Percentiles rank a stretch among this genome's conserved stretches.
phyloP scores from a whole-genome alignment of 2,888 invertebrate species.

The Baccha elongata region DNA sequence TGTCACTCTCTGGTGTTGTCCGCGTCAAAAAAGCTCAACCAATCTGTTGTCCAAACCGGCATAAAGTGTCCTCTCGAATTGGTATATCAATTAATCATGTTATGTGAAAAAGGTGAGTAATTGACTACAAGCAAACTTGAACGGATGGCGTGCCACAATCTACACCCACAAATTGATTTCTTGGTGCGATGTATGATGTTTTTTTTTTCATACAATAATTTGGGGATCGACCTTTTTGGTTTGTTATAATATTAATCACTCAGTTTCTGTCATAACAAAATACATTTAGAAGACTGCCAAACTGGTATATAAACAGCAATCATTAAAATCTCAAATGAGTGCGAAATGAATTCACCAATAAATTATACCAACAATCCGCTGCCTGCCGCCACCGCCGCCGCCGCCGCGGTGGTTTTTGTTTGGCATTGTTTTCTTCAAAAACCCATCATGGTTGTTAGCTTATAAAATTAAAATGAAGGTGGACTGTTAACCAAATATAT shows the following conservation, averaged over 20 bases:
- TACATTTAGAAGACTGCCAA: not conserved
- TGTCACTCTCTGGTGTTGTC: constrained; percentile 31
- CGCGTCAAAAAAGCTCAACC: constrained; percentile 58
- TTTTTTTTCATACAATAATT: constrained; percentile 13
- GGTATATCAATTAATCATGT: constrained; percentile 64
- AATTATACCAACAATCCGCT: constrained; percentile 69
- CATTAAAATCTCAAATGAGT: constrained; percentile 71
- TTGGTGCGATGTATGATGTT: constrained; percentile 15
- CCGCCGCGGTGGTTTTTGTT: constrained; percentile 22
- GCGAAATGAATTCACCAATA: constrained; percentile 72
- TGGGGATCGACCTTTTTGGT: constrained; percentile 39
- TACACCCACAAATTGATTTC: constrained; percentile 72
- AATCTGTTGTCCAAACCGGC: constrained; percentile 28
- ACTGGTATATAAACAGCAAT: constrained; percentile 51
- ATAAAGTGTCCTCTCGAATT: constrained; percentile 67
- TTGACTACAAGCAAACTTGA: constrained; percentile 66
- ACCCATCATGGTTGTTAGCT: constrained; percentile 57
- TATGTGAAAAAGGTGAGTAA: constrained; percentile 72
- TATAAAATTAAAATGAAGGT: constrained; percentile 36
- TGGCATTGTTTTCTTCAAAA: constrained; percentile 58
- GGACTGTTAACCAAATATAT: constrained; percentile 62
- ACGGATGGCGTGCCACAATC: constrained; percentile 71
- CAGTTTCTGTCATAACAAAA: constrained; percentile 68
- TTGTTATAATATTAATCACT: constrained; percentile 62
- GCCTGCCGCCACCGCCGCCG: not conserved